Percentiles rank a stretch among this genome's conserved stretches.
Evolutionary conservation across 1,140 invertebrate species (phyloP).

Genomic region (Plectrocnemia conspersa): DNA sequence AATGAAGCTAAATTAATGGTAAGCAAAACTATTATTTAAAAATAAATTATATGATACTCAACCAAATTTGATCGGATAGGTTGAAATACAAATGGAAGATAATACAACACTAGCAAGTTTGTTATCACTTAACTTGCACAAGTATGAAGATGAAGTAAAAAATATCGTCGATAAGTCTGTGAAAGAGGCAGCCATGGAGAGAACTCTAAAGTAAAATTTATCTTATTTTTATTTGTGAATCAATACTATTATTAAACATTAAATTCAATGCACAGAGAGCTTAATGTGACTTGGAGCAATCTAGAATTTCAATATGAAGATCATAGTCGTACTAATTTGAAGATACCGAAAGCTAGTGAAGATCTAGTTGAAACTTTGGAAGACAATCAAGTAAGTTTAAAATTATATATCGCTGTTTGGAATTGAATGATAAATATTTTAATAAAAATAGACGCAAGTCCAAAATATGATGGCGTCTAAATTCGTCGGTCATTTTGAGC

Average conservation of each 20-base stretch:
- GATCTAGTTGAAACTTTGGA: conserved; percentile 90
- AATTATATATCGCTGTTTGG: too few relatives aligned
- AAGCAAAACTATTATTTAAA: conserved; percentile 9
- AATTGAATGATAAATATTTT: too few relatives aligned
- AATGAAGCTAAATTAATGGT: conserved; percentile 30
- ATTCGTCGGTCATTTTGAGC: conserved; percentile 81
- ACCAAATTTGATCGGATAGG: conserved; percentile 42
- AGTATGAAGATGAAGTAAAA: conserved; percentile 91
- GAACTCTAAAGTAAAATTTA: conserved; percentile 57
- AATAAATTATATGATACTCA: not conserved
- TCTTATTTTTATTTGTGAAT: conserved; percentile 3
- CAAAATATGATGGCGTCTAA: conserved; percentile 93
- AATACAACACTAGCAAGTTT: conserved; percentile 80
- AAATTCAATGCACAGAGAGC: conserved; percentile 54
- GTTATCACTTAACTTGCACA: conserved; percentile 80
- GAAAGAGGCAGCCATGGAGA: conserved; percentile 94
- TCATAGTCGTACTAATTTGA: conserved; percentile 75
- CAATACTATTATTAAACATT: conserved; percentile 2
- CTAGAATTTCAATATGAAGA: conserved; percentile 79
- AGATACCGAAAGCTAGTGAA: conserved; percentile 75
- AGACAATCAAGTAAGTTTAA: conserved; percentile 83
- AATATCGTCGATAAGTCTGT: conserved; percentile 93
- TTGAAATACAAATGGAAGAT: conserved; percentile 69
- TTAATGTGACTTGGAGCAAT: conserved; percentile 74
- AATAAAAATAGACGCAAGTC: conserved; percentile 61